Percentiles rank a stretch among this genome's conserved stretches.
These are phyloP conservation scores for Apocrypta bakeri DNA, from an alignment of 1,140 invertebrate genomes.

Conservation along the genomic window DNA sequence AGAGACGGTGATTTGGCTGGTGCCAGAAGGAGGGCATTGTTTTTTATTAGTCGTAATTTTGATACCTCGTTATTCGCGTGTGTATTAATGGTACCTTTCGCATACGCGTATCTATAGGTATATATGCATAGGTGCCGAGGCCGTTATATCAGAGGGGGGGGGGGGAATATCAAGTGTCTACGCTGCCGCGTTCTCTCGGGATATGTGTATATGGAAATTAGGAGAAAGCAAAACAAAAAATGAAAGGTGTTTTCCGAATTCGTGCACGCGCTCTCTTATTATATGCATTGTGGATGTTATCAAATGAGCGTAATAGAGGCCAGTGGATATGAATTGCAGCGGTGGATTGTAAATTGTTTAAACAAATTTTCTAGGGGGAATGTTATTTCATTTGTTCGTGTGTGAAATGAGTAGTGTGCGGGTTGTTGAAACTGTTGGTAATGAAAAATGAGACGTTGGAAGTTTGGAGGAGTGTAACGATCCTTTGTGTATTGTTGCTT, in stretches of 20 bases:
- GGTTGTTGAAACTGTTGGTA: no score
- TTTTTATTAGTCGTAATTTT: neutral
- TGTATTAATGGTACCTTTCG: no score
- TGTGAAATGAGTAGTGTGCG: no score
- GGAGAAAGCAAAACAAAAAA: neutral
- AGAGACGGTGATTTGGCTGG: neutral
- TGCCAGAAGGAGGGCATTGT: neutral
- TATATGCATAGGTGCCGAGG: no score
- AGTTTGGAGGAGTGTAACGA: neutral
- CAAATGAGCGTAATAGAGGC: neutral
- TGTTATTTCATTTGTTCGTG: no score
- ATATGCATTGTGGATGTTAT: neutral
- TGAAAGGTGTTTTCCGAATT: neutral
- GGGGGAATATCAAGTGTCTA: neutral
- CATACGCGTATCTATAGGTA: no score
- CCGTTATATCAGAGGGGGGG: neutral
- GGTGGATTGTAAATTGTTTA: no score
- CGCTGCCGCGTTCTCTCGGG: neutral
- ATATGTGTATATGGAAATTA: neutral
- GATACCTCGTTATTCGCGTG: neutral
- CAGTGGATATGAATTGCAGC: neutral
- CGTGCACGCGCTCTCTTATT: neutral
- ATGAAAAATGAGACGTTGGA: no score
- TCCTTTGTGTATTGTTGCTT: neutral
- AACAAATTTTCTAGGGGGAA: no score